phyloP scores from a whole-genome alignment of 2,797 vertebrate genomes.

The Cynodonichthys magdalenae region DNA sequence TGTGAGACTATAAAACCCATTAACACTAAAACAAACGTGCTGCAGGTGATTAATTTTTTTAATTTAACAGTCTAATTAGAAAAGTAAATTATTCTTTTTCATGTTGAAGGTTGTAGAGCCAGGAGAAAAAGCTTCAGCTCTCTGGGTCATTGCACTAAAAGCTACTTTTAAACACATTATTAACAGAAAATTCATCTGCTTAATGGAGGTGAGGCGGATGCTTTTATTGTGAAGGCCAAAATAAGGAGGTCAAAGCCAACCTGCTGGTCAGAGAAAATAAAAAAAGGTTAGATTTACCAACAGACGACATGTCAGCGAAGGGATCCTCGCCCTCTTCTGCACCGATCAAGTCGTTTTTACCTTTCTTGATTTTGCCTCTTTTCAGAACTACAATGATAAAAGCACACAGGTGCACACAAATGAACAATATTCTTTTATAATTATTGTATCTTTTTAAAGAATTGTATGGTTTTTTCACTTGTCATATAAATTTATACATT shows the following conservation, averaged over 20 bases:
- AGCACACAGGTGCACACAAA: background rate
- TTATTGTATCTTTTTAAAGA: too few species aligned
- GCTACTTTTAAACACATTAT: background rate
- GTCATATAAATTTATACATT: too few species aligned
- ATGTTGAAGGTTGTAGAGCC: conserved; percentile 36
- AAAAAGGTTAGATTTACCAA: conserved; percentile 82
- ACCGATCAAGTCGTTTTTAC: conserved; percentile 91
- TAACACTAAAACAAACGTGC: conserved; percentile 46
- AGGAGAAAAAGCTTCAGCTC: conserved; percentile 14
- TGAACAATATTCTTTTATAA: too few species aligned
- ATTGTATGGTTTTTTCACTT: too few species aligned
- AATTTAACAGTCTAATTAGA: conserved; percentile 60
- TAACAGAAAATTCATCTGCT: conserved; percentile 15
- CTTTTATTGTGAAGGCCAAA: conserved; percentile 47
- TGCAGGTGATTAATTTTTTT: conserved; percentile 52
- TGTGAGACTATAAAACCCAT: conserved; percentile 33
- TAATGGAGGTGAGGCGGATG: conserved; percentile 17
- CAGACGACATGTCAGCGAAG: conserved; percentile 91
- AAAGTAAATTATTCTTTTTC: conserved; percentile 58
- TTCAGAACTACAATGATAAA: conserved; percentile 85
- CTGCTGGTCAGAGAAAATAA: conserved; percentile 11
- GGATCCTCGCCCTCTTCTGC: conserved; percentile 94
- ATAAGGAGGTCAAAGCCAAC: conserved; percentile 41
- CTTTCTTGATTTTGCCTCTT: conserved; percentile 90
- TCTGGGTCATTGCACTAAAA: conserved; percentile 7